Evolutionary conservation across 2,888 invertebrate genomes (phyloP).

Genomic region (Lepidocyrtinus sp.): DNA sequence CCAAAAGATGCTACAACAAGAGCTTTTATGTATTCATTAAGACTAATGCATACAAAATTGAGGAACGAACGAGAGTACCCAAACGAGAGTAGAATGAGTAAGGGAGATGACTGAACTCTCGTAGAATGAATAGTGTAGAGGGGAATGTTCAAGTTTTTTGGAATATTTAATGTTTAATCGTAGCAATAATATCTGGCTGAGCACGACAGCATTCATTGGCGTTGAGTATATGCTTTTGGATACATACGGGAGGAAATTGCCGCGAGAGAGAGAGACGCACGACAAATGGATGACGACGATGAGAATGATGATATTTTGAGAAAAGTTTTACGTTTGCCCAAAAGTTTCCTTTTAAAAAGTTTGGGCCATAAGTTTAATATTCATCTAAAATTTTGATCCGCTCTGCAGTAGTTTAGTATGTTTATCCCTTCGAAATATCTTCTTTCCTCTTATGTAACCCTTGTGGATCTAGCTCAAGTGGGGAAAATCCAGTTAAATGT

Average conservation of each 20-base stretch:
- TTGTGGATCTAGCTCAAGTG: constrained; percentile 11
- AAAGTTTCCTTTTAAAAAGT: not conserved
- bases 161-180: constrained; percentile 53
- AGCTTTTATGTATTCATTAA: constrained; percentile 60
- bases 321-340: not conserved
- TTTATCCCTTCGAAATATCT: not conserved
- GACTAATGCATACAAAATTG: constrained; percentile 35
- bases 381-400: constrained; percentile 47
- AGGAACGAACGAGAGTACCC: no score
- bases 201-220: constrained; percentile 40
- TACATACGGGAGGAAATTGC: not conserved
- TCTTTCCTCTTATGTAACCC: not conserved
- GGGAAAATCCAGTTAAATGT: constrained; percentile 25
- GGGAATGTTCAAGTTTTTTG: no score
- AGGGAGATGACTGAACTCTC: no score
- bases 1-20: constrained; percentile 35
- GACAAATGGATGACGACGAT: not conserved
- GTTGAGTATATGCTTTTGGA: constrained; percentile 33
- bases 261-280: not conserved
- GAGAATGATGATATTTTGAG: not conserved
- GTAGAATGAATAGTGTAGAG: no score
- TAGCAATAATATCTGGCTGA: constrained; percentile 47
- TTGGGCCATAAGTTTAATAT: constrained; percentile 31
- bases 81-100: no score
- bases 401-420: not conserved